A percentile compares a stretch with the other conserved stretches of the same genome.
phyloP scores from a whole-genome alignment of 1,140 invertebrate genomes.

The Lithobius niger region DNA sequence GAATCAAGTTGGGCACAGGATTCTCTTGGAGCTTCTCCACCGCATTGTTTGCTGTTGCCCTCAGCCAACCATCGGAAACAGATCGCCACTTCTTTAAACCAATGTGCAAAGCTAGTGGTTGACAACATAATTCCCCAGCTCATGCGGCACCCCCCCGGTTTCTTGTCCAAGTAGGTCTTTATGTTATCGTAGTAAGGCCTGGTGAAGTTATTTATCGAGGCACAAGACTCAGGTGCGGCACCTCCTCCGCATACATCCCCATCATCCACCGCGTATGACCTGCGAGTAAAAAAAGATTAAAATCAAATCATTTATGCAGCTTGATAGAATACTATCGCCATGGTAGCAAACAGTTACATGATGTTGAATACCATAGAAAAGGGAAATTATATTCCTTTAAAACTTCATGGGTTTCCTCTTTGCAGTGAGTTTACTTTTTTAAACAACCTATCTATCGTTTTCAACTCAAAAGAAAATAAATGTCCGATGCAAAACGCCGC shows the following conservation, averaged over 20 bases:
- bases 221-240: not conserved
- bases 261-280: too few relatives aligned
- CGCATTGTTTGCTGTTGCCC: not conserved
- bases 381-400: too few relatives aligned
- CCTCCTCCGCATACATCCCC: constrained; percentile 3
- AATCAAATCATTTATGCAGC: too few relatives aligned
- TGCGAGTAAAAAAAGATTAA: too few relatives aligned
- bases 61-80: constrained; percentile 8
- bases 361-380: too few relatives aligned
- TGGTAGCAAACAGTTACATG: too few relatives aligned
- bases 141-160: constrained; percentile 2
- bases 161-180: not conserved
- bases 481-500: too few relatives aligned
- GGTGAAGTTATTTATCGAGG: not conserved
- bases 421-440: too few relatives aligned
- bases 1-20: not conserved
- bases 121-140: not conserved
- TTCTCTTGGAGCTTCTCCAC: not conserved
- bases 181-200: not conserved
- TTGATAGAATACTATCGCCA: too few relatives aligned
- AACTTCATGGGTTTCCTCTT: too few relatives aligned
- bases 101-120: not conserved
- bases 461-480: too few relatives aligned
- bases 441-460: too few relatives aligned
- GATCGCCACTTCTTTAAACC: not conserved